phyloP scores from a whole-genome alignment of 2,888 invertebrate species.

The Hipparchia sbordonii region DNA sequence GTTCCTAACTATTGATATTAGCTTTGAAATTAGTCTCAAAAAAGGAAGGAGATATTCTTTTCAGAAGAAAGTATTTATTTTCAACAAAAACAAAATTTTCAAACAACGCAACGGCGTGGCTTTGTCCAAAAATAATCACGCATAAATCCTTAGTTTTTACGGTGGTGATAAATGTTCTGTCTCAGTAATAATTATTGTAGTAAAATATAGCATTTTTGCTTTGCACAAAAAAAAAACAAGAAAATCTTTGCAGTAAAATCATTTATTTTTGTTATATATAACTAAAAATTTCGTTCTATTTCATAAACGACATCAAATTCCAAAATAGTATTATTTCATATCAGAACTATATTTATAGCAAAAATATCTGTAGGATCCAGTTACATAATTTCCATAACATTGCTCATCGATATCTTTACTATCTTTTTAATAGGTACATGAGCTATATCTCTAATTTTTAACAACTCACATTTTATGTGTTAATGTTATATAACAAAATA shows the following conservation, averaged over 20 bases:
- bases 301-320: slow-evolving; percentile 18
- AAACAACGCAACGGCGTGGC: too few relatives aligned
- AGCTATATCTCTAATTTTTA: neutral
- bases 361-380: slow-evolving; percentile 28
- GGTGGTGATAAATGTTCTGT: too few relatives aligned
- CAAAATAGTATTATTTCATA: slow-evolving; percentile 17
- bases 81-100: too few relatives aligned
- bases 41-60: too few relatives aligned
- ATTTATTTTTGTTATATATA: slow-evolving; percentile 5
- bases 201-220: too few relatives aligned
- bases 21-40: too few relatives aligned
- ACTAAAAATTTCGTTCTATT: slow-evolving; percentile 12
- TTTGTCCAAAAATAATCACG: too few relatives aligned
- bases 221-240: too few relatives aligned
- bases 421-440: neutral
- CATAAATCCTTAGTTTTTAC: too few relatives aligned
- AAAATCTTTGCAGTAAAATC: neutral
- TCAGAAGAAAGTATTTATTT: too few relatives aligned
- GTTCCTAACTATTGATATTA: too few relatives aligned
- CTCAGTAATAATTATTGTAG: too few relatives aligned
- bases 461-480: neutral
- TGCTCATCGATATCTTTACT: neutral
- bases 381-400: slow-evolving; percentile 3
- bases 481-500: slow-evolving; percentile 1
- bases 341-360: slow-evolving; percentile 29